A percentile compares a stretch with the other conserved stretches of the same genome.
These are phyloP conservation scores for Pseudolaguvia tuberculata DNA, from an alignment of 2,113 vertebrate genomes.

Conservation along the genomic window DNA sequence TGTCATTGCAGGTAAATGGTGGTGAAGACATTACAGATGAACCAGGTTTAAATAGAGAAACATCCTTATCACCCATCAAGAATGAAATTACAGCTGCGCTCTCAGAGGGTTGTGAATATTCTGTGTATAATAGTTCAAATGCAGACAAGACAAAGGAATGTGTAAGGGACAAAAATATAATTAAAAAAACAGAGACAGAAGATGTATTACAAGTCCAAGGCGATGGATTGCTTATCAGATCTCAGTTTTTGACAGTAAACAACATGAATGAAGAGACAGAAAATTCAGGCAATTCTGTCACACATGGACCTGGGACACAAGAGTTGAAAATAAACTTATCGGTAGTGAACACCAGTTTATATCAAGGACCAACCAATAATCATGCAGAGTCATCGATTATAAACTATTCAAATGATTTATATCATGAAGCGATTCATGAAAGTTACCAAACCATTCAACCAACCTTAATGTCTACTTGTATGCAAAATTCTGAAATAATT, in stretches of 20 bases:
- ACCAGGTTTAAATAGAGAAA: background rate
- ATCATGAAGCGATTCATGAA: background rate
- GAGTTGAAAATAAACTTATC: conserved; percentile 6
- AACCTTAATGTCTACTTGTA: conserved; percentile 3
- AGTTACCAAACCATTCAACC: background rate
- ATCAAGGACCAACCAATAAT: conserved; percentile 1
- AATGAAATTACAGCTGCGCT: background rate
- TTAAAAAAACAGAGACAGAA: background rate
- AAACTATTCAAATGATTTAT: background rate
- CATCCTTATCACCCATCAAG: background rate
- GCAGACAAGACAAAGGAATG: background rate
- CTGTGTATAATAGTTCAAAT: background rate
- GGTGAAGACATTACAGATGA: conserved; percentile 17
- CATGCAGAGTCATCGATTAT: conserved; percentile 7
- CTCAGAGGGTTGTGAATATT: background rate
- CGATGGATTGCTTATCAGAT: background rate
- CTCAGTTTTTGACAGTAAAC: background rate
- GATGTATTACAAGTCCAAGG: background rate
- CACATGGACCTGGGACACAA: background rate
- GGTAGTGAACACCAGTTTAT: background rate
- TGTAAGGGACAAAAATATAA: background rate
- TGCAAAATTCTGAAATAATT: background rate
- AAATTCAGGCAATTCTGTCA: background rate
- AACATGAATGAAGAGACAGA: conserved; percentile 2
- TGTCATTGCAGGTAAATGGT: conserved; percentile 34